These are phyloP conservation scores for Oreochromis aureus DNA, from an alignment of 2,113 vertebrate species.

Conservation along the genomic window DNA sequence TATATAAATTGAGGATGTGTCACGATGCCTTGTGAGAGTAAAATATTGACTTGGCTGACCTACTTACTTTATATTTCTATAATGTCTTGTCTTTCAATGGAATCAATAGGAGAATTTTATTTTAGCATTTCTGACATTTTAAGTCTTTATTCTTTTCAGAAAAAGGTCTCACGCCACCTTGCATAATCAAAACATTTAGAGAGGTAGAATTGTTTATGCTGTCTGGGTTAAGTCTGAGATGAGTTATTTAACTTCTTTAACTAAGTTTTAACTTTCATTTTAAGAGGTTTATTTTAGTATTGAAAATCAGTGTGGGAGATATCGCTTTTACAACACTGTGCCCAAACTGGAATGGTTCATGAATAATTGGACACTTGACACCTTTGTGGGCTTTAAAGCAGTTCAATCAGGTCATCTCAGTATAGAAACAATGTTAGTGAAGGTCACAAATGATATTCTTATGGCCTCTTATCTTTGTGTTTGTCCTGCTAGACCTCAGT, in stretches of 20 bases:
- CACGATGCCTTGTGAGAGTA: neutral
- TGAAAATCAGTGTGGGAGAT: neutral
- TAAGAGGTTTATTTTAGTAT: neutral
- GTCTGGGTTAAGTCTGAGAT: fast-evolving
- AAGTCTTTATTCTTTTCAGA: neutral
- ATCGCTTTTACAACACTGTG: neutral
- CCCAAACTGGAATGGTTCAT: neutral
- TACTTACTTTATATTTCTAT: neutral
- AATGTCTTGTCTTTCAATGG: neutral
- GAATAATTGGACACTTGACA: neutral
- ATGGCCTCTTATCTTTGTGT: neutral
- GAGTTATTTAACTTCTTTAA: neutral
- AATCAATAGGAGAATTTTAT: neutral
- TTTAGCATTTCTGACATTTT: neutral
- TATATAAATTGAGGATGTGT: neutral
- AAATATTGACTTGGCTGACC: neutral
- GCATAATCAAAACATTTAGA: neutral
- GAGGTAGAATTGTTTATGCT: neutral
- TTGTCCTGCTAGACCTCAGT: fast-evolving
- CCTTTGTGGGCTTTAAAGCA: neutral
- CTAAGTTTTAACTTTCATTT: neutral
- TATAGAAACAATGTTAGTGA: neutral
- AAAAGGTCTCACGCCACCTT: fast-evolving
- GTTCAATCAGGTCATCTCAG: neutral
- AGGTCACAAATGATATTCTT: neutral